Percentiles rank a stretch among this genome's conserved stretches.
phyloP scores from a whole-genome alignment of 2,888 invertebrate genomes.

The Aromia moschata region DNA sequence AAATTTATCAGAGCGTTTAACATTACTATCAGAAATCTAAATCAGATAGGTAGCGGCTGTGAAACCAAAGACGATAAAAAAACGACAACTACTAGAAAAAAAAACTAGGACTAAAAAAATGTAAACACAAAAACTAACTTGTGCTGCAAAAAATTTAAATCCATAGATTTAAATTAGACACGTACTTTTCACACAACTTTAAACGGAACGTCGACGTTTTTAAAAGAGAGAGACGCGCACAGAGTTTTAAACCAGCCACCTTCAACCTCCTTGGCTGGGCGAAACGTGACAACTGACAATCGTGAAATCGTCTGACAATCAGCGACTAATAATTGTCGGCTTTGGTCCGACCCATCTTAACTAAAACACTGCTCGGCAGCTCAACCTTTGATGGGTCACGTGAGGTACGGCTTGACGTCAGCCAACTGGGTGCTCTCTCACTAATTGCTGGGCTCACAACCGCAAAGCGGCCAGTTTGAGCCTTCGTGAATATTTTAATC shows the following conservation, averaged over 20 bases:
- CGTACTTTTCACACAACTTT: slow-evolving; percentile 29
- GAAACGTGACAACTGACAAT: slow-evolving; percentile 47
- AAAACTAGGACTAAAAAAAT: slow-evolving; percentile 36
- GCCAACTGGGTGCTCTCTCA: slow-evolving; percentile 28
- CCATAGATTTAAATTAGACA: slow-evolving; percentile 41
- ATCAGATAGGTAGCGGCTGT: slow-evolving; percentile 2
- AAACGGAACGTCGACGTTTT: slow-evolving; percentile 18
- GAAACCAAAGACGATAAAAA: slow-evolving; percentile 21
- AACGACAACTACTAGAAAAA: slow-evolving; percentile 18
- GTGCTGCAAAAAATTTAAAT: slow-evolving; percentile 53
- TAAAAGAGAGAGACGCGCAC: slow-evolving; percentile 30
- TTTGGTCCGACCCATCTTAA: slow-evolving; percentile 44
- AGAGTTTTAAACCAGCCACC: slow-evolving; percentile 29
- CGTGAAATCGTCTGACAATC: slow-evolving; percentile 40
- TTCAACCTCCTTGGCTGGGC: slow-evolving; percentile 39
- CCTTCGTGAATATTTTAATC: neutral
- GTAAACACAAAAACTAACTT: slow-evolving; percentile 52
- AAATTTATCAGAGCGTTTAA: slow-evolving; percentile 36
- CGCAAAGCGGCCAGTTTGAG: neutral
- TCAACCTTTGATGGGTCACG: slow-evolving; percentile 33
- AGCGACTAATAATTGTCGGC: slow-evolving; percentile 42
- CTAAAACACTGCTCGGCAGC: slow-evolving; percentile 36
- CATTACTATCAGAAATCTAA: slow-evolving; percentile 31
- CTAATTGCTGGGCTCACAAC: neutral
- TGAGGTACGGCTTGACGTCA: slow-evolving; percentile 40